Percentiles rank a stretch among this genome's conserved stretches.
phyloP scores from a whole-genome alignment of 2,113 vertebrate species.

The Vicugna pacos region DNA sequence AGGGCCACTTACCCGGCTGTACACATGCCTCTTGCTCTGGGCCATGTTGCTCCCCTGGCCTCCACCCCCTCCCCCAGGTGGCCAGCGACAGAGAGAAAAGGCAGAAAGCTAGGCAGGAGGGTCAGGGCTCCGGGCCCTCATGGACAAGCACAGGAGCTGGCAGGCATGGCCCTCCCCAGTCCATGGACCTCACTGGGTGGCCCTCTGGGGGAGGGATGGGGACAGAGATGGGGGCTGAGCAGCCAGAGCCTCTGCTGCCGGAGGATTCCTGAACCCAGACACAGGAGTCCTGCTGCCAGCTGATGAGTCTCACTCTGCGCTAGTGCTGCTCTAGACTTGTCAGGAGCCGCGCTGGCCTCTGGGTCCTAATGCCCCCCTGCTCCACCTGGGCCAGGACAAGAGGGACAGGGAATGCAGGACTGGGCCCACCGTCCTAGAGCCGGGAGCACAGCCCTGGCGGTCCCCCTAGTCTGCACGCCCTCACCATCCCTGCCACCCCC shows the following conservation, averaged over 20 bases:
- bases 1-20: conserved; percentile 92
- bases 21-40: conserved; percentile 91
- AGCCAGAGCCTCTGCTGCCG: conserved; percentile 61
- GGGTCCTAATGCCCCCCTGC: conserved; percentile 93
- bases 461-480: not conserved
- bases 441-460: not conserved
- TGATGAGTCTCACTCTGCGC: conserved; percentile 92
- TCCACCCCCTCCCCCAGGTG: conserved; percentile 75
- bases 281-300: conserved; percentile 87
- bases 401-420: not conserved
- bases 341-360: conserved; percentile 83
- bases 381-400: conserved; percentile 36
- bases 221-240: conserved; percentile 17
- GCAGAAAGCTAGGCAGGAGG: conserved; percentile 76
- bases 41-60: conserved; percentile 88
- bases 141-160: conserved; percentile 49
- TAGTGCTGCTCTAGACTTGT: conserved; percentile 90
- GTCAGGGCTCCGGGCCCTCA: conserved; percentile 72
- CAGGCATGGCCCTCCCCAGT: conserved; percentile 44
- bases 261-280: conserved; percentile 78
- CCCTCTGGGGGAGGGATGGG: not conserved
- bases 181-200: conserved; percentile 58
- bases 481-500: not conserved
- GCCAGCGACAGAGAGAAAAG: conserved; percentile 74
- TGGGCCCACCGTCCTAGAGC: not conserved